Conservation (phyloP, 2,797 vertebrate genomes). For the Karalla daura region DNA sequence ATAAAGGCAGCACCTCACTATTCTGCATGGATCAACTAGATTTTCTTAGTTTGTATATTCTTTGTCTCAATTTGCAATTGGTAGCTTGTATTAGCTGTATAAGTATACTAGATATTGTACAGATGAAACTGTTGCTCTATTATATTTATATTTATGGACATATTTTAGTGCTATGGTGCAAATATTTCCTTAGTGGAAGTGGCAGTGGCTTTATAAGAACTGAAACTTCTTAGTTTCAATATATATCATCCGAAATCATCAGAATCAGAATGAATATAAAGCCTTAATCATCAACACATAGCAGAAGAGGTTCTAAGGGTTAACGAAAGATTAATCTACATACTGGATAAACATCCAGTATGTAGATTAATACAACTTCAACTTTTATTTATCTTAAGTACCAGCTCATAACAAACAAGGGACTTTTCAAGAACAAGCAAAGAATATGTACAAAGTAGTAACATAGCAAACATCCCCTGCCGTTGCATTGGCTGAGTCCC, state of each 20-base stretch:
- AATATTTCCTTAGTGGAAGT: slow-evolving; percentile 47
- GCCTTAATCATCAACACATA: slow-evolving; percentile 74
- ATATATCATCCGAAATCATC: slow-evolving; percentile 41
- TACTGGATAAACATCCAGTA: too few relatives aligned
- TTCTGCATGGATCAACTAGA: slow-evolving; percentile 58
- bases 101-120: slow-evolving; percentile 70
- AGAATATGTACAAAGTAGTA: too few relatives aligned
- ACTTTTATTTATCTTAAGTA: too few relatives aligned
- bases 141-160: slow-evolving; percentile 76
- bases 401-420: too few relatives aligned
- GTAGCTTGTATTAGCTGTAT: slow-evolving; percentile 68
- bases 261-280: slow-evolving; percentile 62
- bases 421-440: too few relatives aligned
- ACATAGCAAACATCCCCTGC: too few relatives aligned
- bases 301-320: slow-evolving; percentile 26
- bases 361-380: too few relatives aligned
- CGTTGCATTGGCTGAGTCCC: too few relatives aligned
- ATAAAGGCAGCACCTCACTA: slow-evolving; percentile 33
- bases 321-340: slow-evolving; percentile 38
- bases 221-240: slow-evolving; percentile 51
- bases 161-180: slow-evolving; percentile 71
- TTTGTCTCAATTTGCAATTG: slow-evolving; percentile 47
- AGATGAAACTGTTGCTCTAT: slow-evolving; percentile 69
- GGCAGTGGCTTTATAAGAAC: slow-evolving; percentile 43
- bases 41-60: slow-evolving; percentile 43